Evolutionary conservation across 2,113 vertebrate species (phyloP).

Genomic region (Cottus gobio): DNA sequence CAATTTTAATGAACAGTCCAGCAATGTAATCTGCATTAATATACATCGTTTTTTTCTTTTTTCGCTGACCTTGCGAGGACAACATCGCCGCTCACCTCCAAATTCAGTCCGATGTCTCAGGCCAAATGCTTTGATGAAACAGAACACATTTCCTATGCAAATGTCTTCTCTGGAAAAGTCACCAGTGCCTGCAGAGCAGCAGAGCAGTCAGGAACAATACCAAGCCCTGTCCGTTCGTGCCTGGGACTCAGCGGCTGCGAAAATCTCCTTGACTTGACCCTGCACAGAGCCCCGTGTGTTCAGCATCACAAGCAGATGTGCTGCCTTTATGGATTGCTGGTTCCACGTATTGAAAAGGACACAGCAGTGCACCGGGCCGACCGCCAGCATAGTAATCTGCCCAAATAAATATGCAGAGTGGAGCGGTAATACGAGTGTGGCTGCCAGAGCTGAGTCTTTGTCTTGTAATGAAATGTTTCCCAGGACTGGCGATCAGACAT

Average conservation of each 20-base stretch:
- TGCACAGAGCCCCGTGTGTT: constrained; percentile 67
- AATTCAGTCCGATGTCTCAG: constrained; percentile 44
- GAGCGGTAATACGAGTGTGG: constrained; percentile 14
- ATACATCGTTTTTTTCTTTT: neutral
- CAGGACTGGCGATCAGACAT: constrained; percentile 9
- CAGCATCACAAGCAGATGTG: constrained; percentile 75
- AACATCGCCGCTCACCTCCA: constrained; percentile 28
- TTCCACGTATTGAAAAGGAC: constrained; percentile 51
- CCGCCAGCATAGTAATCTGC: constrained; percentile 58
- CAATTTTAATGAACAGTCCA: neutral
- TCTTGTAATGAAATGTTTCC: constrained; percentile 18
- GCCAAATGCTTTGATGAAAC: constrained; percentile 32
- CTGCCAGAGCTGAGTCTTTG: constrained; percentile 24
- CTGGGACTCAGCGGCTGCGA: constrained; percentile 53
- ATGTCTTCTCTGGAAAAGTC: constrained; percentile 45
- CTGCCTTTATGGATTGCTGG: constrained; percentile 53
- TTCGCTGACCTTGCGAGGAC: constrained; percentile 25
- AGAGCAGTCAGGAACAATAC: constrained; percentile 60
- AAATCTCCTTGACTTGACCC: constrained; percentile 71
- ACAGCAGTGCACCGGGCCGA: constrained; percentile 43
- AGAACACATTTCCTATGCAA: constrained; percentile 58
- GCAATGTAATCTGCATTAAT: neutral
- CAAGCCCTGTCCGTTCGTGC: constrained; percentile 50
- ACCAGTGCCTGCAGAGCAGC: constrained; percentile 44
- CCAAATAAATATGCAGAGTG: constrained; percentile 61